A percentile compares a stretch with the other conserved stretches of the same genome.
These are phyloP conservation scores for Chiloscyllium punctatum DNA, from an alignment of 2,797 vertebrate genomes.

Conservation along the genomic window DNA sequence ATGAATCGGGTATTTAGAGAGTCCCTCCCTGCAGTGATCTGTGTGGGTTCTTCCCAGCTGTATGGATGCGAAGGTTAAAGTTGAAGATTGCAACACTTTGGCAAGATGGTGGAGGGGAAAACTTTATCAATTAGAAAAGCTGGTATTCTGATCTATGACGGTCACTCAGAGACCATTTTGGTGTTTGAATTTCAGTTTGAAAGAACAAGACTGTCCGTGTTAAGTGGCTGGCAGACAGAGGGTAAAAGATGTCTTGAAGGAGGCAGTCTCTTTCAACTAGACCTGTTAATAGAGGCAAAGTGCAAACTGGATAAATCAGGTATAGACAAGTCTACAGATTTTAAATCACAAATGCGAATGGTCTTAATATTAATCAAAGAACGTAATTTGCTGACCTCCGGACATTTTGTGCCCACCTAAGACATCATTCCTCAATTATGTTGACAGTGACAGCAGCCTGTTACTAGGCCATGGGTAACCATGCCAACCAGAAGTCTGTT, in stretches of 20 bases:
- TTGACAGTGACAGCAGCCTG: background rate
- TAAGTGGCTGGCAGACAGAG: background rate
- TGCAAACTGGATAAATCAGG: background rate
- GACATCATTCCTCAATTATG: background rate
- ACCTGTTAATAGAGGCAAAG: background rate
- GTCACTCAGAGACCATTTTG: background rate
- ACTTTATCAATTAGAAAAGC: background rate
- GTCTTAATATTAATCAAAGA: background rate
- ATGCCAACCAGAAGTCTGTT: background rate
- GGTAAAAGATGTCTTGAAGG: background rate
- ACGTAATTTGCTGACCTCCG: background rate
- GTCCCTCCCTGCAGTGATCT: no score
- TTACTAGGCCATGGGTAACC: background rate
- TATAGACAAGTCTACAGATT: background rate
- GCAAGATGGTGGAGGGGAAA: background rate
- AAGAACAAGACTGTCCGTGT: background rate
- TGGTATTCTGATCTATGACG: background rate
- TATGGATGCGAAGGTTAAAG: background rate
- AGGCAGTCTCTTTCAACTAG: background rate
- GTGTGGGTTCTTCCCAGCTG: background rate
- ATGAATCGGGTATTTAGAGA: no score
- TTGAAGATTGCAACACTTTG: background rate
- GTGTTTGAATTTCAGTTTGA: background rate
- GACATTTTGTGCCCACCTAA: background rate
- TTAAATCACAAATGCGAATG: background rate